Conservation (phyloP, 2,113 vertebrate species). For the Lasiurus borealis region DNA sequence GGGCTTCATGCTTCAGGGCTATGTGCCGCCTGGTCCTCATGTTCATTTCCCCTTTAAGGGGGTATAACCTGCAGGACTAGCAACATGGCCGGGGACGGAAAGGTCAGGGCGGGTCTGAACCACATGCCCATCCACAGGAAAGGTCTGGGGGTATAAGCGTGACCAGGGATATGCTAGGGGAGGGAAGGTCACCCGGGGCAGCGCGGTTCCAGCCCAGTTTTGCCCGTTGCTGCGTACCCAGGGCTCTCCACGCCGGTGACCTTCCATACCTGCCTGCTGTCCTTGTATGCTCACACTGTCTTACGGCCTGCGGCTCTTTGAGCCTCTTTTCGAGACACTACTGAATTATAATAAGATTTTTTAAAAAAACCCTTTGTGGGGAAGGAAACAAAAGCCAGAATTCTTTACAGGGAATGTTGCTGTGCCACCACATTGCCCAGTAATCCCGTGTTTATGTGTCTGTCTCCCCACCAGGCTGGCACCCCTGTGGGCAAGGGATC, state of each 20-base stretch:
- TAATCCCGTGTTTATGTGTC: background rate
- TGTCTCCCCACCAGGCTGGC: background rate
- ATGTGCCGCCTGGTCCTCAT: background rate
- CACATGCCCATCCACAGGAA: background rate
- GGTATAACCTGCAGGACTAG: background rate
- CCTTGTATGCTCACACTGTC: background rate
- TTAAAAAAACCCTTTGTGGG: background rate
- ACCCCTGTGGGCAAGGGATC: background rate
- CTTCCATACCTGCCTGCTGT: background rate
- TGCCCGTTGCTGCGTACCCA: background rate
- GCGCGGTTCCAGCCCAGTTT: background rate
- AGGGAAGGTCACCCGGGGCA: background rate
- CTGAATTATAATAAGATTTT: background rate
- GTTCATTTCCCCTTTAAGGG: background rate
- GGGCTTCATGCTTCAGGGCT: background rate
- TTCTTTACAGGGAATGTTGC: background rate
- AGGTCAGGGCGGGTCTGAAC: background rate
- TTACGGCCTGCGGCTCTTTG: background rate
- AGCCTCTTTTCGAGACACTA: conserved; percentile 24
- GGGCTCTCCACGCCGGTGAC: background rate
- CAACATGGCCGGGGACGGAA: background rate
- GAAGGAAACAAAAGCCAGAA: conserved; percentile 44
- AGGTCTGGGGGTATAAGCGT: background rate
- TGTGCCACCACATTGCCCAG: background rate
- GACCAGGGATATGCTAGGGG: background rate